Base-by-base conservation (phyloP, 2,888 invertebrate species). In the Torymus texanus region DNA sequence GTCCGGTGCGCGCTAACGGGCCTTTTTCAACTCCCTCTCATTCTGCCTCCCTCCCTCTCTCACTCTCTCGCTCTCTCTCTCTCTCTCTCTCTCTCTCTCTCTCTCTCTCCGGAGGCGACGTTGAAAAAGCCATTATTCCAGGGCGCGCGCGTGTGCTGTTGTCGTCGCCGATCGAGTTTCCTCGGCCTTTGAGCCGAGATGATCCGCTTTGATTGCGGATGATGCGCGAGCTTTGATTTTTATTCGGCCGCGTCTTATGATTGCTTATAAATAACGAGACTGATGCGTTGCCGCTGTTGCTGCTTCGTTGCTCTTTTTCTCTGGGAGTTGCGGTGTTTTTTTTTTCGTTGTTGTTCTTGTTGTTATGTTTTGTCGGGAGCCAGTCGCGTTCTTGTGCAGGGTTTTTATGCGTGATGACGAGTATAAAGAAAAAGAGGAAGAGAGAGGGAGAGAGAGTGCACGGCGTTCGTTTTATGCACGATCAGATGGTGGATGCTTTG, bases 61-160 rank as follows among this genome's bases (percentile, higher is more conserved):
- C 13, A 5, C 41, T 66, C 24, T 24, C 55, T 29, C 61, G 10
- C 51, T 61, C 75, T 24, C 24, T 24, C 21, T 63, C 70, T 63
- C 56, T 12, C 14, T 61, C 66, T 50, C 29, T 18, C 63, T 70
- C 24, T 51, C 29, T 10, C 53, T 71, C 14, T 14, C 50, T 67
- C 16, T 29, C 56, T 41, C 62, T 14, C 51, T 55, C 75, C 75
- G 50, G n/a, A n/a, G 75, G 51, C 74, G 53, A 67, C 16, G 65
- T 59, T 80, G 73, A 80, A 80, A 80, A 76, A 80, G 80, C 62
- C 67, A 73, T 80, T 73, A 79, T 73, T 63, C 66, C 63, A 29
- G 24, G 59, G 14, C 67, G 51, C 14, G 71, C 16, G 16, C 29
- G 4, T 16, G 53, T 53, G 1, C 41, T 56, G 50, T 58, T 14